Evolutionary conservation across 2,888 invertebrate genomes (phyloP).

Genomic region (Calameuta idolon): DNA sequence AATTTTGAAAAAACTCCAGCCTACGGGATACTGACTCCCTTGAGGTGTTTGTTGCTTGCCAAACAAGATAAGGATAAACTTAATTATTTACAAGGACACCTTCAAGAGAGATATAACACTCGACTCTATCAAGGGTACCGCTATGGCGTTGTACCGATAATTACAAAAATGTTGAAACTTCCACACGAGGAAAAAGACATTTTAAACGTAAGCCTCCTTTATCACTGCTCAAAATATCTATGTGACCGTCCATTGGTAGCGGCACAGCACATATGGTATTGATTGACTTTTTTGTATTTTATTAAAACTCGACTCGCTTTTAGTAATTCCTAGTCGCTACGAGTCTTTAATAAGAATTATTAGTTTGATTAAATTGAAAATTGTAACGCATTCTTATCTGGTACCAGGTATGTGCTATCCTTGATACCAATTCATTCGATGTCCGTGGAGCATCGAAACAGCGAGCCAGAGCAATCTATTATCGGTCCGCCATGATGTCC

Average conservation of each 20-base stretch:
- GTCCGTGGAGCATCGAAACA: constrained; percentile 67
- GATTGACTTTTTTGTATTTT: not conserved
- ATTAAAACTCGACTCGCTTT: not conserved
- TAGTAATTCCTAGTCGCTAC: not conserved
- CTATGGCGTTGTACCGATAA: constrained; percentile 74
- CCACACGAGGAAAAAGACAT: constrained; percentile 72
- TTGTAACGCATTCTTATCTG: not conserved
- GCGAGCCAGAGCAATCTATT: constrained; percentile 72
- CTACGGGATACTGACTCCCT: constrained; percentile 76
- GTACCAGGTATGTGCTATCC: constrained; percentile 70
- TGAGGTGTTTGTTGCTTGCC: constrained; percentile 75
- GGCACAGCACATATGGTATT: not conserved
- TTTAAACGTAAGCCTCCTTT: constrained; percentile 67
- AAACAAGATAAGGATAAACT: constrained; percentile 70
- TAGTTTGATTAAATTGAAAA: not conserved
- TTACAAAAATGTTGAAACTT: constrained; percentile 71
- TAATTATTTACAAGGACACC: constrained; percentile 72
- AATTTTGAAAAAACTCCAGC: constrained; percentile 71
- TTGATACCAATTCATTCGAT: constrained; percentile 80
- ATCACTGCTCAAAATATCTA: constrained; percentile 28
- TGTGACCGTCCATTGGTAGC: not conserved
- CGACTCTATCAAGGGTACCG: constrained; percentile 73
- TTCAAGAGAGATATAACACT: constrained; percentile 73
- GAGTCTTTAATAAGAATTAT: not conserved
- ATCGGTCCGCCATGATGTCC: constrained; percentile 76